Evolutionary conservation across 2,888 invertebrate genomes (phyloP).

Genomic region (Dysmachus trigonus): DNA sequence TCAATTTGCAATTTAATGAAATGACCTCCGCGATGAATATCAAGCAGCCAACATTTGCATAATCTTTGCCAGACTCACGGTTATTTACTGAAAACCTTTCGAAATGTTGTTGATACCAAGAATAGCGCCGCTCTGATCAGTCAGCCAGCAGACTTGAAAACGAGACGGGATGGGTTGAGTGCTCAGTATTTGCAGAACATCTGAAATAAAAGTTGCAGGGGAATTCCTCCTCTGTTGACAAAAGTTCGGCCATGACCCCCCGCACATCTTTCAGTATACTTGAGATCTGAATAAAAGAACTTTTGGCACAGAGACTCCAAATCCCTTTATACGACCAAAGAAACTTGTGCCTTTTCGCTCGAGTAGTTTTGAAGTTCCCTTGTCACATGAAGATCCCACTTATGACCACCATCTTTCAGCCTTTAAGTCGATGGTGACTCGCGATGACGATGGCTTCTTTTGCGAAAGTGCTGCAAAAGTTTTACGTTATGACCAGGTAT

Average conservation of each 20-base stretch:
- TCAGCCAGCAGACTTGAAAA: not conserved
- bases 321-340: not conserved
- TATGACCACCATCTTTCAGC: not conserved
- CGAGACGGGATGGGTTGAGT: not conserved
- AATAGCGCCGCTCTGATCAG: not conserved
- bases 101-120: not conserved
- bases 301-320: not conserved
- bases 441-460: not conserved
- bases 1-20: constrained; percentile 48
- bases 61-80: constrained; percentile 7
- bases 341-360: not conserved
- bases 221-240: not conserved
- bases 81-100: not conserved
- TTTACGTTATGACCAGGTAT: not conserved
- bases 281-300: not conserved
- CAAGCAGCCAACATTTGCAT: constrained; percentile 41
- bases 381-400: not conserved
- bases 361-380: not conserved
- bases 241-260: not conserved
- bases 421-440: not conserved
- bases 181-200: not conserved
- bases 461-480: not conserved
- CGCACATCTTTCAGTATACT: not conserved
- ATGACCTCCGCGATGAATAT: constrained; percentile 45
- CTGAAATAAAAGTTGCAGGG: not conserved